These are phyloP conservation scores for Chondrosia reniformis DNA, from an alignment of 37 sponge, comb jelly and placozoan species.

Conservation along the genomic window DNA sequence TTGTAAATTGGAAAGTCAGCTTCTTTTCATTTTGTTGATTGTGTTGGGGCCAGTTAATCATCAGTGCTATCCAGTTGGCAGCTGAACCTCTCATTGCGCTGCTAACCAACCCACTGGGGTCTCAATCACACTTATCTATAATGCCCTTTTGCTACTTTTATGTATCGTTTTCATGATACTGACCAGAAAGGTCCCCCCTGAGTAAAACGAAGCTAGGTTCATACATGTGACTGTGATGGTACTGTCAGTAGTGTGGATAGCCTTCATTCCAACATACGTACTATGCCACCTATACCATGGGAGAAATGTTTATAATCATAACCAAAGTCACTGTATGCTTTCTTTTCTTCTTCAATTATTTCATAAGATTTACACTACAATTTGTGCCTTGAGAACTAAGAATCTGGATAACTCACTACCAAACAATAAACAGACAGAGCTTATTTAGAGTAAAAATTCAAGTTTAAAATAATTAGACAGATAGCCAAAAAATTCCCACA, in stretches of 20 bases:
- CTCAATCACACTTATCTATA: constrained; percentile 14
- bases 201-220: constrained; percentile 31
- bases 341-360: neutral
- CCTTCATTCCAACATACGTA: constrained; percentile 35
- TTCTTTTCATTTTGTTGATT: constrained; percentile 12
- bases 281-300: neutral
- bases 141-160: constrained; percentile 8
- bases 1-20: constrained; percentile 12
- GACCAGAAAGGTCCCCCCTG: constrained; percentile 32
- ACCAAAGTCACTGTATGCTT: neutral
- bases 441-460: too few relatives aligned
- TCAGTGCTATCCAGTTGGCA: constrained; percentile 17
- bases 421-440: too few relatives aligned
- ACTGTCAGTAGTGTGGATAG: constrained; percentile 23
- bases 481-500: too few relatives aligned
- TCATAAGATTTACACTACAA: constrained; percentile 4
- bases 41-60: constrained; percentile 2
- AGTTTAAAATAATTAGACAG: too few relatives aligned
- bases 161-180: constrained; percentile 30
- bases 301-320: neutral
- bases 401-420: too few relatives aligned
- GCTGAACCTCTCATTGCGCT: neutral
- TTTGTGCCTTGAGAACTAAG: too few relatives aligned
- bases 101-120: neutral
- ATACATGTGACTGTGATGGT: constrained; percentile 28